Base-by-base conservation (phyloP, 2,888 invertebrate species). In the Isotomurus palustris region DNA sequence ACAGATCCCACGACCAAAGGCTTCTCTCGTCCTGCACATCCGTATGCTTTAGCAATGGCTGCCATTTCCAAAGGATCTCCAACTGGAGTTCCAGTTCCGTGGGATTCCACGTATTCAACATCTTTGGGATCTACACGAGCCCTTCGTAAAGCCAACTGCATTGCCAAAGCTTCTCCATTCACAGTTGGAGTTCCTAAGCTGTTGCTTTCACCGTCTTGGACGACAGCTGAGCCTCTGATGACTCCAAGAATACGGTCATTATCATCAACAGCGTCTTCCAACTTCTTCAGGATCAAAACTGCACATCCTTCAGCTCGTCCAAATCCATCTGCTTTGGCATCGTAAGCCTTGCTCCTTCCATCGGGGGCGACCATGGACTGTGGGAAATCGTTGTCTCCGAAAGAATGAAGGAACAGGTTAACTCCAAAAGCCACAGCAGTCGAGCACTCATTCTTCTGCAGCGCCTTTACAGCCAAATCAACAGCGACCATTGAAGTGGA, bases 11-110 rank as follows among this genome's bases (percentile, higher is more conserved):
- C 50, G 5, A 54, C 22, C 2, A 58, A 27, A 2, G 54, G 58
- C 21, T 58, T 45, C n/a, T 14, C 21, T 45, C 58, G 43, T 36
- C 50, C 54, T 12, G 28, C 45, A 22, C 40, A 21, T 6, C 8
- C 6, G 19, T 58, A 58, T 8, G 40, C 54, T 22, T 28, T n/a
- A 4, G 54, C 50, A 45, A 58, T 58, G 10, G 58, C 58, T 12
- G 50, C 45, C 5, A 57, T 27, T 35, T 57, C 57, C 40, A 57
- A 44, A 3, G 57, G 57, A n/a, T 57, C 57, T 1, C 56, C 58
- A 12, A 53, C 53, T 21, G 47, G 38, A 8, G 58, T 58, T 14
- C 52, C 57, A 19, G 52, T 57, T 14, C 52, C 52, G 29, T 52
- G 57, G 14, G 57, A 21, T 19, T 53, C 53, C 10, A 53, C 14